Base-by-base conservation (phyloP, 2,113 vertebrate genomes). In the Xiphophorus couchianus region DNA sequence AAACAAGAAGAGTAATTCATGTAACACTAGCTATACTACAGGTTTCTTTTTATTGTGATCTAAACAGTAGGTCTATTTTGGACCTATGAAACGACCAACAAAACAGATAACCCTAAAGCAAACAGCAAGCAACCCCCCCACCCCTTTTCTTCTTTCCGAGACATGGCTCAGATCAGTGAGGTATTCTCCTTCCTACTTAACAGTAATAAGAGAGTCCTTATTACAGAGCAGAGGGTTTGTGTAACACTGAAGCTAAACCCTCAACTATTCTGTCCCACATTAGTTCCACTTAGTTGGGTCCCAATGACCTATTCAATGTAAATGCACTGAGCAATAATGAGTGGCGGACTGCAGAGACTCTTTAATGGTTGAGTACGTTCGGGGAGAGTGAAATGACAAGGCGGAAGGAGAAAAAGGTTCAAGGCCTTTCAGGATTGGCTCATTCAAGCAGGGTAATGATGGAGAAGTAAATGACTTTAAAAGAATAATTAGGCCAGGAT, bases 281-380 rank as follows among this genome's bases (percentile, higher is more conserved):
- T 96, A 97, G 95, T 97, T 97, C 96, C 96, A 96, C 94, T 94
- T 96, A 96, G 94, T 84, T 97, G 94, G 91, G 77, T 95, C 92
- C 94, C 96, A 97, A 96, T 96, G 95, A 96, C 93, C 95, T 96
- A 96, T 96, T 97, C 95, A 97, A 91, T 65, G 71, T 86, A 95
- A 94, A 95, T 93, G 91, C 85, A 92, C 77, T 73, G 86, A 87
- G 87, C 85, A 91, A 91, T 93, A 94, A 93, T 94, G 94, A 94
- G 93, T 92, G 93, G 89, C 90, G 62, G 89, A 72, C 90, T 78
- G 90, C 89, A 74, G 90, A 84, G 85, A 91, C 89, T 90, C 88
- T 92, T 89, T 92, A 94, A 92, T 90, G 92, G 92, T 93, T 81
- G 92, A 89, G 86, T 91, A 93, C 88, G 82, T 90, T 90, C 81